These are phyloP conservation scores for Aphelocoma californica DNA, from an alignment of 2,797 vertebrate genomes.

Conservation along the genomic window DNA sequence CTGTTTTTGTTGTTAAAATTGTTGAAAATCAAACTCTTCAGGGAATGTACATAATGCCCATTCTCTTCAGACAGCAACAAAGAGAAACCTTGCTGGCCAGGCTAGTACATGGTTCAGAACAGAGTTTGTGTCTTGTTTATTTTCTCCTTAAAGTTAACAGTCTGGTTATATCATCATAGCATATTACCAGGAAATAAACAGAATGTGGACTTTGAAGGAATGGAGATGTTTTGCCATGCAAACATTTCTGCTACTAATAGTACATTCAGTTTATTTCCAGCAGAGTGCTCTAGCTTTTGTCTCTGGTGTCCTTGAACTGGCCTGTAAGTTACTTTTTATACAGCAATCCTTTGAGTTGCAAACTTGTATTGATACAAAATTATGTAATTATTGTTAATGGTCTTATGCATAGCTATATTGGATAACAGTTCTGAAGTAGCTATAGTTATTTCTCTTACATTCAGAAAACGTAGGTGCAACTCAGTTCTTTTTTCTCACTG, in stretches of 20 bases:
- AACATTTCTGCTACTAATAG: not conserved
- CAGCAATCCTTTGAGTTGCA: not conserved
- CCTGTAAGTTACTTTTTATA: not conserved
- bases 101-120: not conserved
- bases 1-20: not conserved
- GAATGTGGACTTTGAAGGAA: not conserved
- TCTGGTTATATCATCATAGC: not conserved
- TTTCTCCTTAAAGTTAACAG: not conserved
- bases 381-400: not conserved
- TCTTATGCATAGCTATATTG: not conserved
- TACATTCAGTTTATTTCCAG: not conserved
- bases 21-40: not conserved
- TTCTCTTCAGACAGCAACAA: not conserved
- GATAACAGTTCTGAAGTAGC: not conserved
- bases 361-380: not conserved
- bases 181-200: not conserved
- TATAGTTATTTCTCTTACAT: not conserved
- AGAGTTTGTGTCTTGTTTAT: not conserved
- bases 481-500: not conserved
- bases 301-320: not conserved
- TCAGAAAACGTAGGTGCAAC: not conserved
- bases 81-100: not conserved
- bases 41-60: too few species aligned
- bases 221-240: not conserved
- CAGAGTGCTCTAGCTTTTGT: not conserved